These are phyloP conservation scores for Drosophila nigritarsus DNA, from an alignment of 2,888 invertebrate species.

Conservation along the genomic window DNA sequence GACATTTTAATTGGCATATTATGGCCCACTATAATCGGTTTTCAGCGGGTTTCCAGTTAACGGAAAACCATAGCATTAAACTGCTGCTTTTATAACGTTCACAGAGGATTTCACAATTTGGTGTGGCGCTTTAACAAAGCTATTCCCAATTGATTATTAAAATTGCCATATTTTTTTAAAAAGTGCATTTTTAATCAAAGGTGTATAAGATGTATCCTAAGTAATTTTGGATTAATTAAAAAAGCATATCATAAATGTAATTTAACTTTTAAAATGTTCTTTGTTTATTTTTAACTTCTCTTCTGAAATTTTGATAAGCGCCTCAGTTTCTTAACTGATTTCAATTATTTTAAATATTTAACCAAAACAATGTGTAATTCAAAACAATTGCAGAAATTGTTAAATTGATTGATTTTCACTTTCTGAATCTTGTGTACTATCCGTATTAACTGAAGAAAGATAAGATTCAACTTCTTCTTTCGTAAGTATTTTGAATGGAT, in stretches of 20 bases:
- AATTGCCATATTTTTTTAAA: not conserved
- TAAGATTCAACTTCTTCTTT: constrained; percentile 87
- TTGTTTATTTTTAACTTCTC: not conserved
- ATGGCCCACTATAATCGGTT: constrained; percentile 25
- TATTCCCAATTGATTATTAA: not conserved
- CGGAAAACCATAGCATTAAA: not conserved
- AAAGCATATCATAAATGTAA: not conserved
- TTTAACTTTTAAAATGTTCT: not conserved
- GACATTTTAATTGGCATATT: constrained; percentile 49
- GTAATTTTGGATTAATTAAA: not conserved
- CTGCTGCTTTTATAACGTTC: not conserved
- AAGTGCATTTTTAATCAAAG: not conserved
- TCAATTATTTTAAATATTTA: not conserved
- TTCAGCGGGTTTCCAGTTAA: constrained; percentile 16
- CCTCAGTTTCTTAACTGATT: not conserved
- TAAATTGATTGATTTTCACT: not conserved
- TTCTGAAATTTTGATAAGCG: not conserved
- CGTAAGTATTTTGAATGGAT: constrained; percentile 91
- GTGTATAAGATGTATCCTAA: not conserved
- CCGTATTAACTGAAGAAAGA: not conserved
- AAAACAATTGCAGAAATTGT: not conserved
- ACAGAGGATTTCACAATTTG: not conserved
- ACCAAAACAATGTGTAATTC: too few species aligned
- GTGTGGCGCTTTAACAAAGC: not conserved
- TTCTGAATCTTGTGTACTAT: not conserved